These are phyloP conservation scores for Drosophila parabipectinata DNA, from an alignment of 1,140 invertebrate species.

Conservation along the genomic window DNA sequence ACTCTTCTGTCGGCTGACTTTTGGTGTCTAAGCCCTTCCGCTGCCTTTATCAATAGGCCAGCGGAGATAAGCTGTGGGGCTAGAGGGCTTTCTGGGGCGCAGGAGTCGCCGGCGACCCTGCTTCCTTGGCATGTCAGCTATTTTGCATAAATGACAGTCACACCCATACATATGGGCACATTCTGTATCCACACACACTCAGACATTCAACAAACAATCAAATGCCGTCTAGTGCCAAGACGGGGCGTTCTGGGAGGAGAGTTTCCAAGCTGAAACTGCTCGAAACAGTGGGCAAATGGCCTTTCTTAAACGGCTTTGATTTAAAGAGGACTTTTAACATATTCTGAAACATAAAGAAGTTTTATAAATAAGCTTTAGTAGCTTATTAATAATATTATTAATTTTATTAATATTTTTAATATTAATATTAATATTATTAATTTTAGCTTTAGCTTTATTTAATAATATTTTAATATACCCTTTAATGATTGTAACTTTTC, in stretches of 20 bases:
- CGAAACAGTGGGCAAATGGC: conserved; percentile 2
- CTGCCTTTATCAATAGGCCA: conserved; percentile 75
- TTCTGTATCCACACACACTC: conserved; percentile 14
- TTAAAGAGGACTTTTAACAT: not conserved
- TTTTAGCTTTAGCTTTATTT: no score
- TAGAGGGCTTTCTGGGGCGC: conserved; percentile 25
- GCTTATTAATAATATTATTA: no score
- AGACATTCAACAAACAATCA: conserved; percentile 48
- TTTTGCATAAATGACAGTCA: conserved; percentile 74
- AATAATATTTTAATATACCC: no score
- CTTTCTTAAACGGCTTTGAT: not conserved
- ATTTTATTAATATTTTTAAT: no score
- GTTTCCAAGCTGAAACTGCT: not conserved
- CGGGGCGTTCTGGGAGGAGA: conserved; percentile 35
- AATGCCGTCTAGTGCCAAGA: conserved; percentile 54
- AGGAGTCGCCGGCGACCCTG: conserved; percentile 12
- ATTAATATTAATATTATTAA: no score
- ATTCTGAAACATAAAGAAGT: not conserved
- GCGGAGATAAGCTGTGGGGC: conserved; percentile 57
- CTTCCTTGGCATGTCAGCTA: conserved; percentile 76
- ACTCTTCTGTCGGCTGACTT: conserved; percentile 52
- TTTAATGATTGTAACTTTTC: no score
- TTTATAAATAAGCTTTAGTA: no score
- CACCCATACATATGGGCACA: conserved; percentile 24
- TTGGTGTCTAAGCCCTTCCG: conserved; percentile 75